Evolutionary conservation across 1,140 invertebrate species (phyloP), one percentile per base, ranked within the genome.

Genomic region (Lasioglossum albipes): DNA sequence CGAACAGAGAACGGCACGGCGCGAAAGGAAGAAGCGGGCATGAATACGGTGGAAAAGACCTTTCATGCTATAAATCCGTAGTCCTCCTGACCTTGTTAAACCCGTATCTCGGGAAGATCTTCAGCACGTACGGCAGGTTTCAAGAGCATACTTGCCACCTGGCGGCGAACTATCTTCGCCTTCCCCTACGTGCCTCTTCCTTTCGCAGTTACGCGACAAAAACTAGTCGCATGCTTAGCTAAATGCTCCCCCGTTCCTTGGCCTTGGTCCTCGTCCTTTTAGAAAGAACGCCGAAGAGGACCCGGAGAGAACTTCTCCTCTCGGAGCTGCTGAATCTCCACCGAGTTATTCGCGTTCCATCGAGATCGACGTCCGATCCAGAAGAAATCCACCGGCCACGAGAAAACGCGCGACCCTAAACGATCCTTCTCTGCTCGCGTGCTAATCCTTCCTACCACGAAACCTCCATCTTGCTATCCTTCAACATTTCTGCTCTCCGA

Each of bases 201-300:
- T 89, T 90, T 90, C 88, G 87, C 87, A 89, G 72, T 72, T 78
- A 82, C 83, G 85, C 87, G 87, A 90, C 91, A 92, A 92, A 92
- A 92, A 92, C 91, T 91, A 91, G 91, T 92, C 91, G 91, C 91
- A 90, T 91, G 91, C 90, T 92, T 91, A 91, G 90, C 90, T 92
- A 91, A 91, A 92, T 89, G 90, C 88, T 84, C 88, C 85, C 76
- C 82, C 85, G 84, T 88, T 91, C 79, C 81, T 88, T 77, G 87
- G 84, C 84, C 87, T 89, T 89, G 87, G 85, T 76, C 84, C 81
- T 69, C 81, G 76, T 83, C 84, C 84, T 86, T 87, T 87, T 75
- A 81, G 86, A 87, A 81, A 73, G 79, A 85, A 76, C 27, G 36
- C 67, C 79, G 70, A 85, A 79, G 75, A 20, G 52, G 5, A 16